Conservation (phyloP, 2,888 invertebrate genomes). For the Julus scandinavius region DNA sequence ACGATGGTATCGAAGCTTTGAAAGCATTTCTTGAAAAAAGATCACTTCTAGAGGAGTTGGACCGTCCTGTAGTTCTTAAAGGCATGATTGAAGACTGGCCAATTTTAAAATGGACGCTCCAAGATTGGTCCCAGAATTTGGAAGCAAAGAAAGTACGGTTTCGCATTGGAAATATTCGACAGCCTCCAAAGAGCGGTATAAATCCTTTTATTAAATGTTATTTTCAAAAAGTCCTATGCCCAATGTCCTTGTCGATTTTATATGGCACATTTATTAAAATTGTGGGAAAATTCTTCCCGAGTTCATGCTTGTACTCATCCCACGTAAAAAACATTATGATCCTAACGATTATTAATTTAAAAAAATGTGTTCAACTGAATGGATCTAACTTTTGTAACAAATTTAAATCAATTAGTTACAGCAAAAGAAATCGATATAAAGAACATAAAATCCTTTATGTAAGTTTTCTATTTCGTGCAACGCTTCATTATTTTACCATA, state of each 20-base stretch:
- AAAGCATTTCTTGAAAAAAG: neutral
- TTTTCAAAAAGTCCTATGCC: neutral
- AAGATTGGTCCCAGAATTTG: constrained; percentile 73
- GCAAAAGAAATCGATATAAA: neutral
- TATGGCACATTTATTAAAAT: neutral
- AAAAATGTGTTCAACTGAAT: neutral
- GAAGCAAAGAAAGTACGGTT: constrained; percentile 54
- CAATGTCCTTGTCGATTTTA: neutral
- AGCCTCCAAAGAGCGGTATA: neutral
- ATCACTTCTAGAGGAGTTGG: neutral
- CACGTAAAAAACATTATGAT: neutral
- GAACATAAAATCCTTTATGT: neutral
- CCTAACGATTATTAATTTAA: neutral
- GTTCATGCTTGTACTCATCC: neutral
- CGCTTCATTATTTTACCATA: neutral
- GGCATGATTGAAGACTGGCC: constrained; percentile 57
- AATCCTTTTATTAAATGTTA: neutral
- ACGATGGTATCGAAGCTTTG: no score
- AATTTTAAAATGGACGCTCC: constrained; percentile 63
- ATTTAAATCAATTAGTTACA: constrained; percentile 41
- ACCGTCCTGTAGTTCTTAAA: constrained; percentile 56
- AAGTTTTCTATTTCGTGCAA: neutral
- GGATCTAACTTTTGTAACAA: neutral
- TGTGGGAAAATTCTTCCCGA: neutral
- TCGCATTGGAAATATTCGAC: constrained; percentile 53